Conservation (phyloP, 2,113 vertebrate genomes). For the Neodontobutis hainanensis region DNA sequence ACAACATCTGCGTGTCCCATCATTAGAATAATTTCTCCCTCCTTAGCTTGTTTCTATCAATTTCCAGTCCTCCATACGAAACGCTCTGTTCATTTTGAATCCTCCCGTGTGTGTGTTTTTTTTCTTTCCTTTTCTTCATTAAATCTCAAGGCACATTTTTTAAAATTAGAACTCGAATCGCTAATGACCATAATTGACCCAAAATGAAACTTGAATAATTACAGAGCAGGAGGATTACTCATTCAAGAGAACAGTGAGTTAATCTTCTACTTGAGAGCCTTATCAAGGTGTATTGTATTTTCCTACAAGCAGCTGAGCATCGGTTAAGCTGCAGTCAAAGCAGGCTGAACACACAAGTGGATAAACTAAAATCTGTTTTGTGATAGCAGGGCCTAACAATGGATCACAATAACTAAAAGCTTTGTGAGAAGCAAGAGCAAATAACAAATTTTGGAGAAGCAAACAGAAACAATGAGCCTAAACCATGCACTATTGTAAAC, state of each 20-base stretch:
- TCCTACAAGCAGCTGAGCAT: conserved; percentile 57
- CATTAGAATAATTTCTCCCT: conserved; percentile 99
- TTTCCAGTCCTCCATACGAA: conserved; percentile 87
- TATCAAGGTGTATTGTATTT: conserved; percentile 81
- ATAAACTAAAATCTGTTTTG: too few relatives aligned
- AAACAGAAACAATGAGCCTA: too few relatives aligned
- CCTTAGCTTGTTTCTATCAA: conserved; percentile 94
- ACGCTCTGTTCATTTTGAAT: conserved; percentile 92
- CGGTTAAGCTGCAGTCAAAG: conserved; percentile 65
- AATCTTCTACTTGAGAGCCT: conserved; percentile 67
- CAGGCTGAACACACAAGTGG: conserved; percentile 19
- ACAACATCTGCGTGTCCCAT: conserved; percentile 94
- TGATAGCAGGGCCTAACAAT: too few relatives aligned
- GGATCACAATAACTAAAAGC: too few relatives aligned
- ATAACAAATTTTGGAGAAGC: too few relatives aligned
- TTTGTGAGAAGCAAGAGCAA: too few relatives aligned
- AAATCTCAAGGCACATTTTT: conserved; percentile 67
- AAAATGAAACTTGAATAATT: conserved; percentile 97
- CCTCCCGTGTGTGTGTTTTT: conserved; percentile 85
- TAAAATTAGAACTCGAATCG: conserved; percentile 94
- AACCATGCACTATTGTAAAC: too few relatives aligned
- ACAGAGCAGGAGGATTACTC: conserved; percentile 79
- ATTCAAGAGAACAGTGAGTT: conserved; percentile 73
- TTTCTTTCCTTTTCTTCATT: conserved; percentile 64
- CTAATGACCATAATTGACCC: conserved; percentile 99